Evolutionary conservation across 2,797 vertebrate genomes (phyloP).

Genomic region (Rhabdophis nuchalis): DNA sequence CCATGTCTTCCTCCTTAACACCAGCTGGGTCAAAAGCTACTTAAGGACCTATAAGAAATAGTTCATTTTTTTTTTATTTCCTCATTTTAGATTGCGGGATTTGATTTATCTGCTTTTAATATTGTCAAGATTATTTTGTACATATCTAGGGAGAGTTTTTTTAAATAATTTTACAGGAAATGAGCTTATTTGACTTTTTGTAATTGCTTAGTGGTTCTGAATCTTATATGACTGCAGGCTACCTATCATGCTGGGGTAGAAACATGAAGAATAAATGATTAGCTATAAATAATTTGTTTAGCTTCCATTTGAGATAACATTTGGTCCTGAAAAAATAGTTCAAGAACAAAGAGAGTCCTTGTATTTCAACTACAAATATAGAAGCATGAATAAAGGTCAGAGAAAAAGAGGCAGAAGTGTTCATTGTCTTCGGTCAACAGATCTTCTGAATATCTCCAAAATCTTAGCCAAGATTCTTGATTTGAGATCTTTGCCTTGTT

Average conservation of each 20-base stretch:
- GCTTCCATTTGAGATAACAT: constrained; percentile 2
- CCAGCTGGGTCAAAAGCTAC: neutral
- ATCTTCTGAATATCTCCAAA: neutral
- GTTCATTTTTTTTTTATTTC: neutral
- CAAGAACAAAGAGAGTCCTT: neutral
- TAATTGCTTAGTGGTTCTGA: neutral
- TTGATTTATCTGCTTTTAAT: neutral
- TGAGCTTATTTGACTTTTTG: neutral
- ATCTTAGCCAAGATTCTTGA: neutral
- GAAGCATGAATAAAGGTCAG: neutral
- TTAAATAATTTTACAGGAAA: neutral
- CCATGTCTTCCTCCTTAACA: neutral
- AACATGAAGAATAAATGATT: neutral
- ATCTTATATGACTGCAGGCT: constrained; percentile 4
- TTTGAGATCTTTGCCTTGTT: neutral
- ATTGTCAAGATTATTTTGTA: neutral
- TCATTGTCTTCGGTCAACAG: neutral
- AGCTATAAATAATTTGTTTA: constrained; percentile 4
- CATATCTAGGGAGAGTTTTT: neutral
- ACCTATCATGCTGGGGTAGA: neutral
- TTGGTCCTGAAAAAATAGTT: neutral
- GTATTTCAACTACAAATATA: neutral
- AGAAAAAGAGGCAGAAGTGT: neutral
- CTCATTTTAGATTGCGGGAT: neutral
- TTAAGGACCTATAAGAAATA: neutral